Evolutionary conservation across 2,113 vertebrate genomes (phyloP), one percentile per base, ranked within the genome.

Genomic region (Dasyurus viverrinus): DNA sequence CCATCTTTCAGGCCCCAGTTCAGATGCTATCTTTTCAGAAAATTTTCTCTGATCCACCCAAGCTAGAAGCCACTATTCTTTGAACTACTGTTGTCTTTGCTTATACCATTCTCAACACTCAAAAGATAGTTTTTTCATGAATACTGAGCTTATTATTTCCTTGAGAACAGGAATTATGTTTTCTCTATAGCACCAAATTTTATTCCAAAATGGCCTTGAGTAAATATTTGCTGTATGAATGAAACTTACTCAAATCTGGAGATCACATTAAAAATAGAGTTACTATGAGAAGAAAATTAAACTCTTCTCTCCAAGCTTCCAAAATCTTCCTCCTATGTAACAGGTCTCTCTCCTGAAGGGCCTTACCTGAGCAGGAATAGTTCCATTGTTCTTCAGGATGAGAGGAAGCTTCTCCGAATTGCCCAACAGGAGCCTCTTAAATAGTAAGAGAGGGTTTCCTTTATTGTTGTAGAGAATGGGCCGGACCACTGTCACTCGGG

Each of bases 401-500:
- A 99, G 95, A 25, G 99, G 98, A 0, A 99, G 98, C 0, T 93
- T 97, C 54, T 98, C 98, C 0, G 96, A 97, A 0, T 97, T 97
- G 0, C 99, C 99, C 16, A 99, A 97, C 53, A 98, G 95, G 8
- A 99, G 98, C 23, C 97, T 98, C 96, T 97, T 98, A 96, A 99
- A 99, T 91, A 99, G 98, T 48, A 99, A 97, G 94, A 99, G 60
- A 0, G 98, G 99, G 46, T 97, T 98, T 89, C 99, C 99, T 10
- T 36, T 89, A 19, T 95, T 98, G 97, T 96, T 98, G 95, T 50
- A 98, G 92, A 99, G 98, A 6, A 97, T 54, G 0, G 99, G 99
- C 89, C 94, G 98, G 94, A 99, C 25, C 7, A 99, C 93, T 0
- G 97, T 98, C 96, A 99, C 98, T 30, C 92, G 98, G 0, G 99